Evolutionary conservation across 2,113 vertebrate genomes (phyloP).

Genomic region (Pseudonaja textilis): DNA sequence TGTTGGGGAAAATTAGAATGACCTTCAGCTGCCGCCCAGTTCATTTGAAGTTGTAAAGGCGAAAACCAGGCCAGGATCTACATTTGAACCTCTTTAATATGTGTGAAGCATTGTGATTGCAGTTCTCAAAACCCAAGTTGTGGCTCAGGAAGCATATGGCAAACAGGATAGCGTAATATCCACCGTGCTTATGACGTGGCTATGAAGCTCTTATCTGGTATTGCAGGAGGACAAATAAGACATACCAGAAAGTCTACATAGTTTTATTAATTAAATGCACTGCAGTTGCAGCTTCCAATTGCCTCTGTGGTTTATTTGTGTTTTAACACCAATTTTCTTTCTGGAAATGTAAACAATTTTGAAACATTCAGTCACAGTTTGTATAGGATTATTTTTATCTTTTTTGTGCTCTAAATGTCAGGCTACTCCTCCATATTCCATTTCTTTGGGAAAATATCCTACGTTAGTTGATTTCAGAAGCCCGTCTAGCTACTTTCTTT

Average conservation of each 20-base stretch:
- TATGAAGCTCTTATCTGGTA: neutral
- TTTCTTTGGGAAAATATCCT: neutral
- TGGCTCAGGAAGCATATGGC: neutral
- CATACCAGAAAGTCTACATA: neutral
- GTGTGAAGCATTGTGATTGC: neutral
- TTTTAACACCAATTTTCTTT: neutral
- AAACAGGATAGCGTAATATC: neutral
- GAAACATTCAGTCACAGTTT: neutral
- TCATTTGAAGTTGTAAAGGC: neutral
- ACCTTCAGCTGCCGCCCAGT: neutral
- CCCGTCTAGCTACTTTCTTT: neutral
- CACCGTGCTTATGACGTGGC: neutral
- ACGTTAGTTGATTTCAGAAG: neutral
- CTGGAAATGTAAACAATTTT: neutral
- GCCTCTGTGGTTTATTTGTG: neutral
- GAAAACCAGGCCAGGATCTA: neutral
- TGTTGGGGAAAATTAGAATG: neutral
- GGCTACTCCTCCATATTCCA: neutral
- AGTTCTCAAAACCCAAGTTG: neutral
- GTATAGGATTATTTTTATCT: neutral
- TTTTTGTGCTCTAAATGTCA: neutral
- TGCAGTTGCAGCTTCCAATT: neutral
- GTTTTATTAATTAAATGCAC: neutral
- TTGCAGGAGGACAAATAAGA: neutral
- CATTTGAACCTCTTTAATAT: neutral